Evolutionary conservation across 2,113 vertebrate genomes (phyloP), one percentile per base, ranked within the genome.

Genomic region (Chunga burmeisteri): DNA sequence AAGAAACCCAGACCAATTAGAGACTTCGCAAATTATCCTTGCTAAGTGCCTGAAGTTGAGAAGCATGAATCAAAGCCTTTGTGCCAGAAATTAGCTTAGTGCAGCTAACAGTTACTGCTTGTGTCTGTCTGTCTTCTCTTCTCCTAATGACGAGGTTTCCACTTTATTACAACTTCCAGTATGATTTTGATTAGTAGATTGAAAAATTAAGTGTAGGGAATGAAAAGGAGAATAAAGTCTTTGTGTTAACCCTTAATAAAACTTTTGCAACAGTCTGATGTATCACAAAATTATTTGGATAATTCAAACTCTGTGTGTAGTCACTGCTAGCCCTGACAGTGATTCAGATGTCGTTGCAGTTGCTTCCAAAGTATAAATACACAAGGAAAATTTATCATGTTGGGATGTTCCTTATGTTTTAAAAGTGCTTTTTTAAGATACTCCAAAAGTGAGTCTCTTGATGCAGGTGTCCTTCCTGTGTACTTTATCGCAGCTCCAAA

Each of bases 331-430:
- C 49, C n/a, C 56, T 16, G 26, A 12, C 8, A 4, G 32, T 3
- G 25, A 18, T n/a, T 32, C n/a, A 2, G 52, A 1, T 30, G 42
- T 27, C 3, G 1, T 13, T 10, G 55, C 44, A 38, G 36, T 29
- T 71, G 10, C 34, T 66, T 72, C 34, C 20, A 19, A 50, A 70
- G 53, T 36, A 7, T 36, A 56, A 47, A 26, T 10, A 10, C 27
- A 58, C 16, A 25, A 25, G 23, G 50, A 53, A 32, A 74, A 79
- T 38, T 15, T 25, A 18, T 36, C 20, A 5, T 7, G 27, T 44
- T 80, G 12, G 32, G 10, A 17, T 59, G 13, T 27, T 55, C 50
- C 34, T 70, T 70, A 8, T 11, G 19, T 50, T 67, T 70, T 49
- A 16, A 16, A 74, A 15, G 34, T 25, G 4, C 2, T 47, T 50